Conservation (phyloP, 2,888 invertebrate genomes). For the Diadegma fenestrale region DNA sequence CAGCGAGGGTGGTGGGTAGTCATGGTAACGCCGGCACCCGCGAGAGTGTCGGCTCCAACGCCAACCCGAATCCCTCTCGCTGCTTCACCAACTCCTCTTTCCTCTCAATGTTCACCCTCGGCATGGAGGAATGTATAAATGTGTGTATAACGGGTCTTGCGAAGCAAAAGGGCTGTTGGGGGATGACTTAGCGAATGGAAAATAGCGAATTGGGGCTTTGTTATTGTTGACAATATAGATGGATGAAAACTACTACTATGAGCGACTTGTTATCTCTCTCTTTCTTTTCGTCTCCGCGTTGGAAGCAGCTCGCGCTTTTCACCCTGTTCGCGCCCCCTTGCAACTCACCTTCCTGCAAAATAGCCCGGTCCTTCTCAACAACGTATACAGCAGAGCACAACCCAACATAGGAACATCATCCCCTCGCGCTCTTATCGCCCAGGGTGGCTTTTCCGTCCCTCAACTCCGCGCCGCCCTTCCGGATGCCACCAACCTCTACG, state of each 20-base stretch:
- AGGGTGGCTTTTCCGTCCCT: constrained; percentile 68
- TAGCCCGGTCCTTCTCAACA: constrained; percentile 38
- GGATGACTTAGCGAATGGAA: background rate
- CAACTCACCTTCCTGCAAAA: constrained; percentile 39
- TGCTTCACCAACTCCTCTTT: constrained; percentile 72
- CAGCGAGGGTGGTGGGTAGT: constrained; percentile 86
- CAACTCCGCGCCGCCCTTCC: constrained; percentile 53
- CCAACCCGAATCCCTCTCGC: constrained; percentile 86
- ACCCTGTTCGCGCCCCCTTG: constrained; percentile 50
- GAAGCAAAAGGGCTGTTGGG: background rate
- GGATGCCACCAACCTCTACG: constrained; percentile 61
- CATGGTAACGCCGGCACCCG: constrained; percentile 88
- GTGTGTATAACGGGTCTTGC: constrained; percentile 4
- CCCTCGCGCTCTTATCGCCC: constrained; percentile 43
- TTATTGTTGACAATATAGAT: background rate
- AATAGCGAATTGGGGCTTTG: background rate
- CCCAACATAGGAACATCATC: constrained; percentile 50
- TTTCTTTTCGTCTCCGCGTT: constrained; percentile 55
- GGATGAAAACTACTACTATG: constrained; percentile 44
- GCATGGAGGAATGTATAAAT: constrained; percentile 10
- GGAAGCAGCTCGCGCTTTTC: constrained; percentile 63
- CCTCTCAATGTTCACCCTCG: constrained; percentile 69
- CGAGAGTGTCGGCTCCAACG: constrained; percentile 87
- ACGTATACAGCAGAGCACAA: constrained; percentile 26
- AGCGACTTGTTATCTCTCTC: constrained; percentile 74